Percentiles rank a stretch among this genome's conserved stretches.
Evolutionary conservation across 2,888 invertebrate genomes (phyloP).

Genomic region (Eurytoma californica): DNA sequence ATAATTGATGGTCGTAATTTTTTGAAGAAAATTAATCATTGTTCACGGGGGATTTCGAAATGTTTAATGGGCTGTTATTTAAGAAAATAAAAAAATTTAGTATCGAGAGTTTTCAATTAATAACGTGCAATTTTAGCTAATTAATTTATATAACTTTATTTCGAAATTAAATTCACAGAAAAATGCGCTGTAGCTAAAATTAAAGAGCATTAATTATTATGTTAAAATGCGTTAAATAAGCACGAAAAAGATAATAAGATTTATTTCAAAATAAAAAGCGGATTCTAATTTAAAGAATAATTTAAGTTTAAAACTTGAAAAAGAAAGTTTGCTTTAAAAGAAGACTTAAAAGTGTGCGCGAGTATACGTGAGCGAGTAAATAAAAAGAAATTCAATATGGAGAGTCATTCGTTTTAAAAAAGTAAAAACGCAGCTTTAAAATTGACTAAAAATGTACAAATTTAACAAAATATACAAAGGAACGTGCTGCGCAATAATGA

Average conservation of each 20-base stretch:
- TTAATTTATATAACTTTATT: slow-evolving; percentile 16
- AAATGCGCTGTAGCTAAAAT: no score
- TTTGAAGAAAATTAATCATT: no score
- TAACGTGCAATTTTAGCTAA: no score
- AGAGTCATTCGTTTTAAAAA: slow-evolving; percentile 26
- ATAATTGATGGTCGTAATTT: no score
- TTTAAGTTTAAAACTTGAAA: slow-evolving; percentile 42
- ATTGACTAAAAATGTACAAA: slow-evolving; percentile 33
- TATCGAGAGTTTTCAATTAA: no score
- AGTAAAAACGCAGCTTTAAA: slow-evolving; percentile 51
- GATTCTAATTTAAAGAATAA: slow-evolving; percentile 43
- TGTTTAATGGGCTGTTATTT: no score
- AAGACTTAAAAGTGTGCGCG: slow-evolving; percentile 30
- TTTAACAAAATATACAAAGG: slow-evolving; percentile 10
- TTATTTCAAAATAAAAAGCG: background rate
- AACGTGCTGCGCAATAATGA: no score
- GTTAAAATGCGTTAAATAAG: no score
- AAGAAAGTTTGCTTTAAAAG: slow-evolving; percentile 53
- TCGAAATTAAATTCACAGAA: background rate
- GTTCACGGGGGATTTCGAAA: no score
- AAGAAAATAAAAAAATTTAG: no score
- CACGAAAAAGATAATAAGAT: background rate
- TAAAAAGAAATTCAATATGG: slow-evolving; percentile 48
- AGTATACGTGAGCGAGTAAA: slow-evolving; percentile 27
- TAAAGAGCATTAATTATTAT: no score